phyloP scores from a whole-genome alignment of 1,140 invertebrate genomes.

The Drosophila sulfurigaster region DNA sequence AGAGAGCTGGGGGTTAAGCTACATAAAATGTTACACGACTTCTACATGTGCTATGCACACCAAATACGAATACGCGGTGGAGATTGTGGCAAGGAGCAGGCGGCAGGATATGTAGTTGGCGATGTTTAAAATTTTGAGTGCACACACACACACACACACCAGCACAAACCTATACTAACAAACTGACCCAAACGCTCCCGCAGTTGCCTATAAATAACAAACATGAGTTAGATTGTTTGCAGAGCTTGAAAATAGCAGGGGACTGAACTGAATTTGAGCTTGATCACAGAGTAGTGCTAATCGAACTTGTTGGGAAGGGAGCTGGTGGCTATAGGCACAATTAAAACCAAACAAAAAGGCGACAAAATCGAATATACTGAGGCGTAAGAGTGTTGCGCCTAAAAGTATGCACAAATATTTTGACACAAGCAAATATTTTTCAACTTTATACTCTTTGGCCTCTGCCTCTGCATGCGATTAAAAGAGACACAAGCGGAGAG shows the following conservation, averaged over 20 bases:
- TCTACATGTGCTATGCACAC: constrained; percentile 72
- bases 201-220: constrained; percentile 67
- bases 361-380: constrained; percentile 31
- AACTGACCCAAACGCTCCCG: not conserved
- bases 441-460: constrained; percentile 70
- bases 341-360: constrained; percentile 71
- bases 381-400: constrained; percentile 55
- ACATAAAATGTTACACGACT: constrained; percentile 75
- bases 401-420: constrained; percentile 74
- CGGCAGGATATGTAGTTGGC: constrained; percentile 66
- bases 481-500: constrained; percentile 29
- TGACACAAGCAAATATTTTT: constrained; percentile 76
- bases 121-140: constrained; percentile 60
- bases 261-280: not conserved
- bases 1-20: constrained; percentile 10
- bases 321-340: constrained; percentile 56
- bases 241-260: not conserved
- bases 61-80: constrained; percentile 76
- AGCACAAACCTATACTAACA: constrained; percentile 9
- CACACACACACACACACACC: constrained; percentile 18
- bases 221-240: constrained; percentile 56
- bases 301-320: not conserved
- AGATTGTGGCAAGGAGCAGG: constrained; percentile 2
- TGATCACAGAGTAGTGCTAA: constrained; percentile 22
- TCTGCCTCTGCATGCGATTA: constrained; percentile 66